These are phyloP conservation scores for Tyto alba DNA, from an alignment of 2,113 vertebrate genomes.

Conservation along the genomic window DNA sequence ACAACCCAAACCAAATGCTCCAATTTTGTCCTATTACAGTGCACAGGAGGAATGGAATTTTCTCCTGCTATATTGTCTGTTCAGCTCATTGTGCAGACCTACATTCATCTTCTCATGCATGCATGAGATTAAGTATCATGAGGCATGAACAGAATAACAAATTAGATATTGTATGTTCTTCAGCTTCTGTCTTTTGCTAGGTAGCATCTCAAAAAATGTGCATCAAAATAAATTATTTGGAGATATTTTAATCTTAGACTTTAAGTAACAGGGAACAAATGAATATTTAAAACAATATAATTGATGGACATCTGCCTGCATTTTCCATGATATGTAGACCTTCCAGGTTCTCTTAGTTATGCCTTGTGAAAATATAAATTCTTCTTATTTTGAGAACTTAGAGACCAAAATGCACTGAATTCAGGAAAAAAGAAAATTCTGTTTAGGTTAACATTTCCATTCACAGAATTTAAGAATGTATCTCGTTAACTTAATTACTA, in stretches of 20 bases:
- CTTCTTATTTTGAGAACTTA: neutral
- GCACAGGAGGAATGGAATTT: neutral
- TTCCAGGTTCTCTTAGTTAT: neutral
- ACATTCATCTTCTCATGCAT: neutral
- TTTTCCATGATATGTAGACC: neutral
- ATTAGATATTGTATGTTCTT: neutral
- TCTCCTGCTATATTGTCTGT: neutral
- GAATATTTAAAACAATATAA: neutral
- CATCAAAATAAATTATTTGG: neutral
- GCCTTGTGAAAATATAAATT: neutral
- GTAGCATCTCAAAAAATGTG: neutral
- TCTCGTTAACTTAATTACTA: neutral
- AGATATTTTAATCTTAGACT: neutral
- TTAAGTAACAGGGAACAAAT: neutral
- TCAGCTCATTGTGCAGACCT: neutral
- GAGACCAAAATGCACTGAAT: neutral
- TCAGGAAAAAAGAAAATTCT: neutral
- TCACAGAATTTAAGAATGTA: neutral
- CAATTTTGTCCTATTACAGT: neutral
- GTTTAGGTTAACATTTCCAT: neutral
- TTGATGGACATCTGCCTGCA: neutral
- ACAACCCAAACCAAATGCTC: neutral
- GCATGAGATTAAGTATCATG: neutral
- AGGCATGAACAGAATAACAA: neutral
- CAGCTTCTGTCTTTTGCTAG: neutral